Evolutionary conservation across 2,113 vertebrate genomes (phyloP).

Genomic region (Orcinus orca): DNA sequence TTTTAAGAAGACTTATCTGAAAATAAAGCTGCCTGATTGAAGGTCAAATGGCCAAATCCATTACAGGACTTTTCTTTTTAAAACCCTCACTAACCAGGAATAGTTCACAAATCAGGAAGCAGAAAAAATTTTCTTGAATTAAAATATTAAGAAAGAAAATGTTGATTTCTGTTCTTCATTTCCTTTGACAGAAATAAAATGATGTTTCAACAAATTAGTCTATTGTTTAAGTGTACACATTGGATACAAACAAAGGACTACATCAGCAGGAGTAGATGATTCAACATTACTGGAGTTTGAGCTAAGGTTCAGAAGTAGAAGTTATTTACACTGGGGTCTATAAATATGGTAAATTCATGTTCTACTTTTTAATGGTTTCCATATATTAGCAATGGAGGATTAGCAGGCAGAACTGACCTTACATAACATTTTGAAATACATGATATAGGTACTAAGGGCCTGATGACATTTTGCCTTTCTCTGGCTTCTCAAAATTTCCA

Average conservation of each 20-base stretch:
- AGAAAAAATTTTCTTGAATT: neutral
- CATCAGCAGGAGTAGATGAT: neutral
- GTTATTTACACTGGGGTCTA: neutral
- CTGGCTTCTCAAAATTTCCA: neutral
- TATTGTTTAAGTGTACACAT: constrained; percentile 49
- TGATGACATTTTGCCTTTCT: neutral
- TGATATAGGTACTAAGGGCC: fast-evolving
- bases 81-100: neutral
- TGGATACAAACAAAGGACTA: neutral
- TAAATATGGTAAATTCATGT: neutral
- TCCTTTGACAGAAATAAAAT: constrained; percentile 60
- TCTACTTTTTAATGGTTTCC: neutral
- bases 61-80: constrained; percentile 47
- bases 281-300: neutral
- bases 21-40: constrained; percentile 69
- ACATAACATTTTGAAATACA: neutral
- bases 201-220: constrained; percentile 58
- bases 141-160: constrained; percentile 54
- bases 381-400: neutral
- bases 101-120: constrained; percentile 52
- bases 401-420: neutral
- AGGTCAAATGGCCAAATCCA: constrained; percentile 41
- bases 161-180: constrained; percentile 52
- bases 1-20: constrained; percentile 54
- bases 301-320: neutral